Evolutionary conservation across 1,140 invertebrate species (phyloP).

Genomic region (Zaprionus nigranus): DNA sequence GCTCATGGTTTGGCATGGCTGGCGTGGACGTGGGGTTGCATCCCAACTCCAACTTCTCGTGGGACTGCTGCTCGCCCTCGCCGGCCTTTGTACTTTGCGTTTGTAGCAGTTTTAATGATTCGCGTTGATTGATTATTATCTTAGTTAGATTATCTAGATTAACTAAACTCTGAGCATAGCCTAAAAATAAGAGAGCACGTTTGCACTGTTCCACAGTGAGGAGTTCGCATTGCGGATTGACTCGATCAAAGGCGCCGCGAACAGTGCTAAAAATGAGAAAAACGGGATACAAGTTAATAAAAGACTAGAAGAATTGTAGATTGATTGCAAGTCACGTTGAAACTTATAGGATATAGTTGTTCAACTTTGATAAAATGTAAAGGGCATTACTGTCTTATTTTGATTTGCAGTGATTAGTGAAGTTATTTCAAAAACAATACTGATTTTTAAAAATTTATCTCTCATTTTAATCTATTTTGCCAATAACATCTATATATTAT

Average conservation of each 20-base stretch:
- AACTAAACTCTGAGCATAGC: slow-evolving; percentile 84
- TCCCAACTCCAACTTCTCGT: slow-evolving; percentile 1
- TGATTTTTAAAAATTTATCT: no score
- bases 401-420: no score
- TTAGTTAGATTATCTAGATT: slow-evolving; percentile 83
- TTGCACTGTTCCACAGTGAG: slow-evolving; percentile 84
- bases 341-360: no score
- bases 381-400: no score
- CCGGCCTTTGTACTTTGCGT: slow-evolving; percentile 53
- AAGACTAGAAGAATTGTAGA: no score
- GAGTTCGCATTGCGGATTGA: slow-evolving; percentile 74
- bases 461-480: no score
- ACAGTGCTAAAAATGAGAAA: slow-evolving; percentile 64
- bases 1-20: slow-evolving; percentile 48
- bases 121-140: slow-evolving; percentile 81
- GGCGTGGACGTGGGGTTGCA: slow-evolving; percentile 26
- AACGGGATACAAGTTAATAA: not conserved
- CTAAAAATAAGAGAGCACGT: slow-evolving; percentile 83
- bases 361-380: no score
- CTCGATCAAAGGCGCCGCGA: slow-evolving; percentile 83
- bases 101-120: slow-evolving; percentile 76
- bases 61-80: slow-evolving; percentile 15
- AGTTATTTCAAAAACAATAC: no score
- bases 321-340: no score
- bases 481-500: no score